Conservation (phyloP, 2,797 vertebrate genomes). For the Leuciscus waleckii region DNA sequence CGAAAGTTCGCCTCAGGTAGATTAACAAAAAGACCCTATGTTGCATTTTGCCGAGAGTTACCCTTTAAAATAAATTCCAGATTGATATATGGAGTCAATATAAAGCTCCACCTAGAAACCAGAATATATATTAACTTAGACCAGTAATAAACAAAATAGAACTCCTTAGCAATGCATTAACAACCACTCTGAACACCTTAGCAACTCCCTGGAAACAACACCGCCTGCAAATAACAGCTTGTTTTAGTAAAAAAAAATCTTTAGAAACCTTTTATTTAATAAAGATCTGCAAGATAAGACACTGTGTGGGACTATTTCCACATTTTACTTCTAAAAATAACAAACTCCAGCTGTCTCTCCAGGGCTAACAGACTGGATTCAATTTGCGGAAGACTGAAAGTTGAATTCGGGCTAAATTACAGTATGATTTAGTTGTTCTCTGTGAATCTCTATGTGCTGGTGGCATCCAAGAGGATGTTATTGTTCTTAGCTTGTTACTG, state of each 20-base stretch:
- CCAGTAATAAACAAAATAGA: background rate
- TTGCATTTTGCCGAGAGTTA: too few species aligned
- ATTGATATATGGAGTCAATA: background rate
- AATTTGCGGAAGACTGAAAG: background rate
- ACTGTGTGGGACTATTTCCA: background rate
- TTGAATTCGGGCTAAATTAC: background rate
- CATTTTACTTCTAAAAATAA: slow-evolving; percentile 21
- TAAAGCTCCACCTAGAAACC: background rate
- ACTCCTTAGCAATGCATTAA: background rate
- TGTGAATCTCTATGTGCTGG: background rate
- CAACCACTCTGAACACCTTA: background rate
- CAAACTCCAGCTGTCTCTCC: background rate
- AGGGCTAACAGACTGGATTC: background rate
- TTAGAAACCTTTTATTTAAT: background rate
- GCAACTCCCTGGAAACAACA: background rate
- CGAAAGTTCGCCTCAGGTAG: too few species aligned
- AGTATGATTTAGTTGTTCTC: background rate
- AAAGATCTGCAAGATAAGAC: background rate
- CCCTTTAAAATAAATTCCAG: too few species aligned
- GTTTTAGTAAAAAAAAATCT: background rate
- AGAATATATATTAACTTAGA: background rate
- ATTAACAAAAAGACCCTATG: too few species aligned
- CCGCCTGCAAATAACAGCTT: background rate
- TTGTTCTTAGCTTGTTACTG: background rate
- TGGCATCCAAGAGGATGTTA: too few species aligned